Conservation (phyloP, 2,797 vertebrate genomes). For the Dicrostonyx torquatus region DNA sequence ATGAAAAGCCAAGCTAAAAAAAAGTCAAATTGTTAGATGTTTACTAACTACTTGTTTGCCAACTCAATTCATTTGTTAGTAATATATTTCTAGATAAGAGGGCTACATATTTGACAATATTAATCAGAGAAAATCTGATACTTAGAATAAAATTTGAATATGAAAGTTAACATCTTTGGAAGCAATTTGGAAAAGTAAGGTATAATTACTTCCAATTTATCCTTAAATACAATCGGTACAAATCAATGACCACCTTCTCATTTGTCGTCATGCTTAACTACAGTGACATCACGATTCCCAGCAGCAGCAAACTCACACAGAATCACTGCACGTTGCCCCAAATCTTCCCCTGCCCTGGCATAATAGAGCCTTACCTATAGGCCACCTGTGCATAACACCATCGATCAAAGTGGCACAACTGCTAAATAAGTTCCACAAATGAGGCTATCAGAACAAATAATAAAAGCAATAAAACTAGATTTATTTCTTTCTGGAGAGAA, state of each 20-base stretch:
- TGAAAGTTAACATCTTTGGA: conserved; percentile 15
- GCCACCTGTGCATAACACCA: conserved; percentile 68
- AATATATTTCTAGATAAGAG: not conserved
- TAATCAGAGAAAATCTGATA: not conserved
- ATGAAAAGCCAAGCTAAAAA: conserved; percentile 32
- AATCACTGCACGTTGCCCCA: not conserved
- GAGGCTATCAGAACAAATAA: conserved; percentile 80
- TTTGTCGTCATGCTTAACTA: conserved; percentile 36
- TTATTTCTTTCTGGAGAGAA: conserved; percentile 63
- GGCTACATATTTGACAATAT: not conserved
- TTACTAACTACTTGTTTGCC: conserved; percentile 23
- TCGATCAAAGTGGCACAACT: conserved; percentile 71
- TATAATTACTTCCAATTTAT: conserved; percentile 19
- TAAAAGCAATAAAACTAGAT: conserved; percentile 78
- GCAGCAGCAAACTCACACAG: conserved; percentile 19
- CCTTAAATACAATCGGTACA: conserved; percentile 9
- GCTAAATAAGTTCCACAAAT: conserved; percentile 76
- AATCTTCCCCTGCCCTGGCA: conserved; percentile 32
- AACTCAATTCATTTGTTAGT: conserved; percentile 39
- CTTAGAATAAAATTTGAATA: conserved; percentile 27
- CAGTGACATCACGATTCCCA: not conserved
- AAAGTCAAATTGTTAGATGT: conserved; percentile 36
- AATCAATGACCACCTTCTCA: not conserved
- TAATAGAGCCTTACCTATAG: not conserved
- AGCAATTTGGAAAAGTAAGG: conserved; percentile 44